Evolutionary conservation across 2,113 vertebrate species (phyloP), one percentile per base, ranked within the genome.

Genomic region (Taxidea taxus): DNA sequence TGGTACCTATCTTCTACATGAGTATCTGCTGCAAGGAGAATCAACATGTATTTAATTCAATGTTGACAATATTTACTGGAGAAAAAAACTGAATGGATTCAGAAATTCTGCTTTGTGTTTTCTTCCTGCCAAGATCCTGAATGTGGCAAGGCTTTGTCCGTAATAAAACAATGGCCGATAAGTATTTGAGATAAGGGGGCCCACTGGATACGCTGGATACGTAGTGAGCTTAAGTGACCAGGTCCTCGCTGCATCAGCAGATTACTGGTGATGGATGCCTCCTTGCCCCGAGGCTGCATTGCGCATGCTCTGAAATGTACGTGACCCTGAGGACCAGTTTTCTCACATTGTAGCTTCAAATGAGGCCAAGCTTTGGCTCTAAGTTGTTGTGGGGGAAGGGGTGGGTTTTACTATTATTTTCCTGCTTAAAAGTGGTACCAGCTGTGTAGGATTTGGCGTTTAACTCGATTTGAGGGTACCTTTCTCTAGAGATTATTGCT

Each of bases 261-360:
- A 29, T 14, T 83, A 12, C 51, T 70, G 37, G 7, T 68, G 92
- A 96, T n/a, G 3, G 3, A 68, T n/a, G n/a, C 16, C 78, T 98
- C 7, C 39, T 94, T 94, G 47, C 37, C 37, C 81, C 88, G 39
- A 92, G 81, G 37, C 74, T 89, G 20, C 49, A 80, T 27, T 29
- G 23, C 54, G 11, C 14, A 31, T 25, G 60, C 11, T 2, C 49
- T 80, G 70, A 60, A 81, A 75, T 3, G 9, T 77, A 39, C 18
- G 58, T 47, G 21, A 49, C 4, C 42, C 8, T 44, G 6, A 21
- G n/a, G 54, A 96, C 94, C 96, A 84, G 27, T 68, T 90, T 93
- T 88, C 95, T 96, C 87, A 97, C 94, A 97, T 98, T 25, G 11
- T 96, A 96, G 97, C 68, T 98, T 98, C 90, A 16, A 91, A 25